Percentiles rank a stretch among this genome's conserved stretches.
Conservation (phyloP, 2,888 invertebrate genomes). For the Agrochola circellaris region DNA sequence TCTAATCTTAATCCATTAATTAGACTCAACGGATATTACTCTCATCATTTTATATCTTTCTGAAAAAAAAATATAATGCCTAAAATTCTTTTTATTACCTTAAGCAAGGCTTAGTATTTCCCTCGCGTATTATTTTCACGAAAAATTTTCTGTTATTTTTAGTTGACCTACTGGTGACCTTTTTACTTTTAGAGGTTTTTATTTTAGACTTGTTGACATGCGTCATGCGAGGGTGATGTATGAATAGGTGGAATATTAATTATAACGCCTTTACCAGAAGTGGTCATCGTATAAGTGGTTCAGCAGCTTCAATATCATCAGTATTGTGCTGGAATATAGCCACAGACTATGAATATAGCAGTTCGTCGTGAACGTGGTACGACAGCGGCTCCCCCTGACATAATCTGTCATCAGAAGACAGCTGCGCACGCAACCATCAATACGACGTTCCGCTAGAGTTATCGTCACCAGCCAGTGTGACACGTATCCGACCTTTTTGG, state of each 20-base stretch:
- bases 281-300: background rate
- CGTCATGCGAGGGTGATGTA: background rate
- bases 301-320: background rate
- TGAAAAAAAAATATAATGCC: conserved; percentile 12
- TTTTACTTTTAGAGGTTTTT: conserved; percentile 24
- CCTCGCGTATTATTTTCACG: conserved; percentile 14
- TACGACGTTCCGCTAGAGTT: no score
- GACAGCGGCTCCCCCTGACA: no score
- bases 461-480: no score
- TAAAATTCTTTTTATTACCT: conserved; percentile 24
- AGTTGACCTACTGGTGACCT: conserved; percentile 41
- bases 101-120: conserved; percentile 12
- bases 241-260: background rate
- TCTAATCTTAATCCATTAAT: conserved; percentile 48
- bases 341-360: no score
- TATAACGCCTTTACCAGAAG: background rate
- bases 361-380: background rate
- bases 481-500: no score
- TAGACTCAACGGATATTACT: conserved; percentile 40
- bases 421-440: no score
- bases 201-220: conserved; percentile 36
- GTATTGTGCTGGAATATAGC: background rate
- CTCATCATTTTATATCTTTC: conserved; percentile 28
- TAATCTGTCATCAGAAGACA: no score
- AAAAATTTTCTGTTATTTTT: conserved; percentile 39